Evolutionary conservation across 2,888 invertebrate species (phyloP).

Genomic region (Melinaea marsaeus): DNA sequence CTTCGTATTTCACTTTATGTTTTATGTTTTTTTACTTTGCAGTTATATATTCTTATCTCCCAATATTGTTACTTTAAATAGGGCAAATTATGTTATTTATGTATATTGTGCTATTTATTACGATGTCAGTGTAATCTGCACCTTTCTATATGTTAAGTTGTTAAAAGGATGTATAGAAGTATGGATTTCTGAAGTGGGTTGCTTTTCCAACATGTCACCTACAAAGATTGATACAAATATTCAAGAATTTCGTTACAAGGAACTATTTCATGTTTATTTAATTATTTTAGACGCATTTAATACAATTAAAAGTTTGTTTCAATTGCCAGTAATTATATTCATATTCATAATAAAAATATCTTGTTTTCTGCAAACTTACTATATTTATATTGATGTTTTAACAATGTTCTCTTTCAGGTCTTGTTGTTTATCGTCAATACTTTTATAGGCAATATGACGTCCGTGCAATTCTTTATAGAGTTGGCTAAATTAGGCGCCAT

Average conservation of each 20-base stretch:
- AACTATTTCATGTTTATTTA: constrained; percentile 11
- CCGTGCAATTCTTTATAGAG: constrained; percentile 20
- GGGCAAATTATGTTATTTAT: constrained; percentile 6
- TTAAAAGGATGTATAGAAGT: constrained; percentile 8
- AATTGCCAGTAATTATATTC: constrained; percentile 16
- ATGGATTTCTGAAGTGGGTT: constrained; percentile 17
- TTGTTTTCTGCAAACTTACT: no score
- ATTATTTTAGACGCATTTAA: constrained; percentile 19
- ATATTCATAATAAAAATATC: neutral
- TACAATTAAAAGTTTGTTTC: constrained; percentile 18
- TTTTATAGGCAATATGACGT: constrained; percentile 18
- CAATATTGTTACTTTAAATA: neutral
- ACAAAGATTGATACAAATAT: neutral
- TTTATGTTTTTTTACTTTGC: neutral
- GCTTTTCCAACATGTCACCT: neutral
- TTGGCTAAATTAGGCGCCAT: constrained; percentile 14
- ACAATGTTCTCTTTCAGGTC: constrained; percentile 12
- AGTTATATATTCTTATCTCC: neutral
- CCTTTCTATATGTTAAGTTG: constrained; percentile 19
- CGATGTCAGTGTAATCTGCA: constrained; percentile 22
- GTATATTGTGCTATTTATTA: constrained; percentile 13
- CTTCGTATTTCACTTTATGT: neutral
- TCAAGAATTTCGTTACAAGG: neutral
- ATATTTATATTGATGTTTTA: no score
- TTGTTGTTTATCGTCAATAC: constrained; percentile 17